These are phyloP conservation scores for Malacosoma neustria DNA, from an alignment of 2,888 invertebrate species.

Conservation along the genomic window DNA sequence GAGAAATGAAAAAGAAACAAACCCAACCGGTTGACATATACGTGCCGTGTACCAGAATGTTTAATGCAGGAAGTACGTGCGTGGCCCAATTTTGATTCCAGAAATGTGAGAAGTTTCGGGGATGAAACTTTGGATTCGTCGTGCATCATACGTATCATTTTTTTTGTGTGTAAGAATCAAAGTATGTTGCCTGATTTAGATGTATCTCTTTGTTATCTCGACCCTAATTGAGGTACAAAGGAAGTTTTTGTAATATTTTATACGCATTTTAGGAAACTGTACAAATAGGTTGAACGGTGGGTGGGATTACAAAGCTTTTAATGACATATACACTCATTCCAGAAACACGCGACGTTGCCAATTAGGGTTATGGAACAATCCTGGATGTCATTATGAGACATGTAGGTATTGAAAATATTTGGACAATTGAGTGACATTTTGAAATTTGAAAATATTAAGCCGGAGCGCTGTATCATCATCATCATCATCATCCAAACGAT, in stretches of 20 bases:
- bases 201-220: not conserved
- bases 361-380: not conserved
- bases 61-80: slow-evolving; percentile 38
- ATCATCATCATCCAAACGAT: no score
- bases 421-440: not conserved
- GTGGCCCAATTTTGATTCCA: slow-evolving; percentile 44
- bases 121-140: slow-evolving; percentile 7
- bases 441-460: no score
- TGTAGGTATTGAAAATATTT: not conserved
- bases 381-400: not conserved
- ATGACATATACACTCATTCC: not conserved
- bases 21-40: slow-evolving; percentile 28
- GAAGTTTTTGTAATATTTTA: not conserved
- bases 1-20: slow-evolving; percentile 34
- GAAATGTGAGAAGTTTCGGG: slow-evolving; percentile 19
- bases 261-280: not conserved
- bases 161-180: no score
- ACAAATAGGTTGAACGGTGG: not conserved
- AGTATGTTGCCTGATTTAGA: not conserved
- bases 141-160: not conserved
- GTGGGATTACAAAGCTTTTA: not conserved
- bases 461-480: no score
- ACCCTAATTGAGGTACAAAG: not conserved
- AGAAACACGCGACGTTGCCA: not conserved
- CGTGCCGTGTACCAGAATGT: slow-evolving; percentile 38